Evolutionary conservation across 2,888 invertebrate genomes (phyloP), one percentile per base, ranked within the genome.

Genomic region (Platycheirus albimanus): DNA sequence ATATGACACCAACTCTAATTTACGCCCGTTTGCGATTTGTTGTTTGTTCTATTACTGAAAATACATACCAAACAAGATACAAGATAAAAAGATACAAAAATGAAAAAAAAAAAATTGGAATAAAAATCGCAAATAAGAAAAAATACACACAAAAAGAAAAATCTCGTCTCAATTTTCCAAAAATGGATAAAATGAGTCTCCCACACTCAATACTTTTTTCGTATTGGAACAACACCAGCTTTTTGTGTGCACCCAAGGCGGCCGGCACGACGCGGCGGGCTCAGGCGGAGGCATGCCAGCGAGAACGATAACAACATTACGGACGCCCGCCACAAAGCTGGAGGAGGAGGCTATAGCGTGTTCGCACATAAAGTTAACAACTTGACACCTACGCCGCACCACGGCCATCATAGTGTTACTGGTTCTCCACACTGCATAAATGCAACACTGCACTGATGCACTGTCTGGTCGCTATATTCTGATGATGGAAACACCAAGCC

Each of bases 131-230:
- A 49, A 51, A 36, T 5, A 43, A n/a, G n/a, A n/a, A n/a, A n/a
- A n/a, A n/a, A n/a, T n/a, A n/a, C 15, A 10, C 36, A 15, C 15
- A 47, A 47, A 64, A 74, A 54, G 17, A 38, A 54, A 67, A 77
- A 72, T 83, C 81, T 43, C 58, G 80, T 66, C 61, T 71, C 51
- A 83, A 69, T 83, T 69, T 74, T 72, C 83, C 78, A 19, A 74
- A 83, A 69, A 83, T 74, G 78, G 83, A 33, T 64, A 78, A 83
- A 83, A 83, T 83, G 78, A 74, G 72, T 83, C 72, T 63, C 83
- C 83, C 67, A 78, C 83, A 64, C n/a, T n/a, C 78, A 72, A 10
- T n/a, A 24, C 24, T 41, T 52, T n/a, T n/a, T n/a, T n/a, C n/a
- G n/a, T n/a, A n/a, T n/a, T n/a, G n/a, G 54, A 49, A 52, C 20